Base-by-base conservation (phyloP, 2,888 invertebrate genomes). In the Trichacis sp. region DNA sequence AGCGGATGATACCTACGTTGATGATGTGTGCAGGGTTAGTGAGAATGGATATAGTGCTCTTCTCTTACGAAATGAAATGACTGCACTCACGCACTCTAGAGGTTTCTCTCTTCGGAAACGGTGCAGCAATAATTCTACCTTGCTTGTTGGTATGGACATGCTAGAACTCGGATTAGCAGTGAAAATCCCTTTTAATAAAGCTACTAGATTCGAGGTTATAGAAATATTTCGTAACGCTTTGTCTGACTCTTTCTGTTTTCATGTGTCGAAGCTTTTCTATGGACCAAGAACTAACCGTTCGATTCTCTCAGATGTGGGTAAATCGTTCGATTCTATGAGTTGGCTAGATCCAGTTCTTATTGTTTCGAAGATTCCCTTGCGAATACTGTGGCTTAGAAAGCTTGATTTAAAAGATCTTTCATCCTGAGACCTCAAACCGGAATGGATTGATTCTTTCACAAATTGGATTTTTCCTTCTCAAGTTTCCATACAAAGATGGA, bases 401-500 rank as follows among this genome's bases (percentile, higher is more conserved):
- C 20, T 52, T 18, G 2, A 9, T 15, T 51, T 54, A 61, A 64
- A 61, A 36, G 52, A 68, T 0, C 36, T 42, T 0, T 42, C 64
- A 1, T 54, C 58, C 1, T 2, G 18, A 2, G 6, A 54, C 3
- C 18, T 64, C 8, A 17, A 46, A 11, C 33, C 9, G 0, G 18
- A 43, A 1, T 64, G 61, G 61, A 15, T 9, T 1, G 8, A 19
- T 9, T 50, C 50, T 42, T 49, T 29, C n/a, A 8, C 46, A 0
- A 38, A 55, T 1, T 30, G 62, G 0, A 9, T 20, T n/a, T 8
- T 18, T 2, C 42, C 62, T 24, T 17, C 43, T 0, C 14, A 19
- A 1, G 33, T 58, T 1, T 29, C 30, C 8, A 55, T 62, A 4
- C 55, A 51, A 15, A 58, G 58, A 15, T 62, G 62, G 58, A 50